A percentile compares a stretch with the other conserved stretches of the same genome.
These are phyloP conservation scores for Archocentrus centrarchus DNA, from an alignment of 2,113 vertebrate species.

Conservation along the genomic window DNA sequence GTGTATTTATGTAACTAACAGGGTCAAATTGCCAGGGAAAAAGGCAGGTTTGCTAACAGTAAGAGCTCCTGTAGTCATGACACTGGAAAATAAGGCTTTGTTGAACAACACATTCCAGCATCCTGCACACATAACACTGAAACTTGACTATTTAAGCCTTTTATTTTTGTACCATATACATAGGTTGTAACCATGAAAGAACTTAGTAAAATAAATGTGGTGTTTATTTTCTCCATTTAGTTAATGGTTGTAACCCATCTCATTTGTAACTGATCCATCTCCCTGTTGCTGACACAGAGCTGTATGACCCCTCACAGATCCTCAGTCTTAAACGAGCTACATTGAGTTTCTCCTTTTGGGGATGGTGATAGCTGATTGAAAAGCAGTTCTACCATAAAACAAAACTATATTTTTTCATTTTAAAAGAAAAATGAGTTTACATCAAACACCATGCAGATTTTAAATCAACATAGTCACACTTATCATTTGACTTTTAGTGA, in stretches of 20 bases:
- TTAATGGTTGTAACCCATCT: background rate
- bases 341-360: background rate
- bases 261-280: background rate
- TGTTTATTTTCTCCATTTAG: background rate
- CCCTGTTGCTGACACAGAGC: background rate
- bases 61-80: background rate
- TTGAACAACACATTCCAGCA: background rate
- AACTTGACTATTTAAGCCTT: background rate
- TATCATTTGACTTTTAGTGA: background rate
- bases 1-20: slow-evolving; percentile 1
- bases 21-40: background rate
- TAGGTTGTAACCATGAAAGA: background rate
- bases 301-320: background rate
- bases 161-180: background rate
- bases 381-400: background rate
- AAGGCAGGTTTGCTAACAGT: background rate
- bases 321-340: background rate
- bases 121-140: background rate
- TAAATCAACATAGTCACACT: background rate
- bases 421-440: background rate
- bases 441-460: no score
- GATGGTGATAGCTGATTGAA: background rate
- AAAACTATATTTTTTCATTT: background rate
- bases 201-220: background rate
- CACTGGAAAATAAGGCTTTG: background rate